A percentile compares a stretch with the other conserved stretches of the same genome.
Evolutionary conservation across 2,888 invertebrate genomes (phyloP).

Genomic region (Netelia fuscicornis): DNA sequence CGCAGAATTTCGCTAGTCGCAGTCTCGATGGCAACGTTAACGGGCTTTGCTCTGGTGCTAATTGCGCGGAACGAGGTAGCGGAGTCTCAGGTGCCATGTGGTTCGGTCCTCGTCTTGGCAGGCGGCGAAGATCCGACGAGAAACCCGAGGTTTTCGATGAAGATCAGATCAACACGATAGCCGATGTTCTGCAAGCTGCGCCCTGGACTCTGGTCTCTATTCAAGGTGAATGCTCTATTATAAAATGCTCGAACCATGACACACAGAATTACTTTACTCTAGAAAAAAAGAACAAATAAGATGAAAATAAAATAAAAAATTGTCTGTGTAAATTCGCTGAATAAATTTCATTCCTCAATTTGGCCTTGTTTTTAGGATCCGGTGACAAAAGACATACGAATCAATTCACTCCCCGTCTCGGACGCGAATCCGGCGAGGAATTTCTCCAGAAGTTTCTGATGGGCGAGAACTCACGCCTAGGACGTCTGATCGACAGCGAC

Average conservation of each 20-base stretch:
- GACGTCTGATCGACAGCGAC: constrained; percentile 75
- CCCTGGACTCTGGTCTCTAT: constrained; percentile 84
- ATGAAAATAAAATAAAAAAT: constrained; percentile 29
- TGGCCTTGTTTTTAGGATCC: constrained; percentile 31
- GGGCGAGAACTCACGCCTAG: constrained; percentile 73
- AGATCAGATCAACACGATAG: constrained; percentile 80
- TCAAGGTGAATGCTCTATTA: constrained; percentile 78
- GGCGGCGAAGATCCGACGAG: constrained; percentile 84
- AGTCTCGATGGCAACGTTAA: constrained; percentile 61
- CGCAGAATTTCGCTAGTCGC: constrained; percentile 50
- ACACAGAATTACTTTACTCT: no score
- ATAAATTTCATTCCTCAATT: constrained; percentile 12
- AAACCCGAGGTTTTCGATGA: constrained; percentile 75
- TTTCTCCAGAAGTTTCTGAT: constrained; percentile 69
- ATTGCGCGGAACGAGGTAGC: constrained; percentile 76
- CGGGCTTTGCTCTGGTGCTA: constrained; percentile 74
- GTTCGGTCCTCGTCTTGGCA: constrained; percentile 87
- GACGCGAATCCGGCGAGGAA: constrained; percentile 80
- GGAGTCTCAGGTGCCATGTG: constrained; percentile 83
- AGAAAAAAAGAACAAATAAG: not conserved
- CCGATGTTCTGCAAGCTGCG: constrained; percentile 83
- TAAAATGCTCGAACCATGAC: not conserved
- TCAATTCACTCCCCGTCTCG: constrained; percentile 84
- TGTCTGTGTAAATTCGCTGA: not conserved
- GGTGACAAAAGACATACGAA: constrained; percentile 80